Percentiles rank a stretch among this genome's conserved stretches.
phyloP scores from a whole-genome alignment of 2,888 invertebrate genomes.

The Phymatocera aterrima region DNA sequence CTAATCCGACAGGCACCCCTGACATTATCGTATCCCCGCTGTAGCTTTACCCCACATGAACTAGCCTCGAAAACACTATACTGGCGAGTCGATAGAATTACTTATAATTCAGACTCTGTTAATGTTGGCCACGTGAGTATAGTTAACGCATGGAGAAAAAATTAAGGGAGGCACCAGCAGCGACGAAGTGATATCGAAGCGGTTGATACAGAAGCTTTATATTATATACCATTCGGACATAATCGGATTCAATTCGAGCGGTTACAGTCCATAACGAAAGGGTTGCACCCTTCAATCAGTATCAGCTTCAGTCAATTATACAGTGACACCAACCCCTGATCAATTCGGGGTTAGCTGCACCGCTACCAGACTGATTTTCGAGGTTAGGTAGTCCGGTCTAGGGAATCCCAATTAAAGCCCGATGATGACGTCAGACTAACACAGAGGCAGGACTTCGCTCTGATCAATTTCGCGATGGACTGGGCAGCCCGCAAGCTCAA shows the following conservation, averaged over 20 bases:
- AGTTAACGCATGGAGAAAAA: neutral
- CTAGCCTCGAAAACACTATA: neutral
- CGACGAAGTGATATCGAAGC: neutral
- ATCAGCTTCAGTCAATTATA: conserved; percentile 47
- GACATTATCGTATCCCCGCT: neutral
- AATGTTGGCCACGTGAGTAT: too few relatives aligned
- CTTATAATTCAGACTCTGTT: neutral
- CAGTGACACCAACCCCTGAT: conserved; percentile 19
- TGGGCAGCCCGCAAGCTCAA: too few relatives aligned
- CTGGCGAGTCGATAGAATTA: neutral
- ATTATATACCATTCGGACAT: conserved; percentile 5
- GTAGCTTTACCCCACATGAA: neutral
- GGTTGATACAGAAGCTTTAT: neutral
- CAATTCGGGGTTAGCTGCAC: conserved; percentile 20
- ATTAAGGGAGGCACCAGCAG: neutral
- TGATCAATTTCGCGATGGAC: too few relatives aligned
- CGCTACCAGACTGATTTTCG: conserved; percentile 13
- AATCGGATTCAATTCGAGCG: conserved; percentile 19
- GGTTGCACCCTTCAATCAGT: conserved; percentile 59
- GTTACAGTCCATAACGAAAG: conserved; percentile 6
- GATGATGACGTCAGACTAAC: conserved; percentile 8
- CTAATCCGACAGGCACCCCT: neutral
- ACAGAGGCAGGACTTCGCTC: neutral
- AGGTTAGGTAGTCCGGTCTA: neutral
- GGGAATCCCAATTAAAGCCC: conserved; percentile 16